Evolutionary conservation across 2,888 invertebrate species (phyloP).

Genomic region (Drosophila infuscata): DNA sequence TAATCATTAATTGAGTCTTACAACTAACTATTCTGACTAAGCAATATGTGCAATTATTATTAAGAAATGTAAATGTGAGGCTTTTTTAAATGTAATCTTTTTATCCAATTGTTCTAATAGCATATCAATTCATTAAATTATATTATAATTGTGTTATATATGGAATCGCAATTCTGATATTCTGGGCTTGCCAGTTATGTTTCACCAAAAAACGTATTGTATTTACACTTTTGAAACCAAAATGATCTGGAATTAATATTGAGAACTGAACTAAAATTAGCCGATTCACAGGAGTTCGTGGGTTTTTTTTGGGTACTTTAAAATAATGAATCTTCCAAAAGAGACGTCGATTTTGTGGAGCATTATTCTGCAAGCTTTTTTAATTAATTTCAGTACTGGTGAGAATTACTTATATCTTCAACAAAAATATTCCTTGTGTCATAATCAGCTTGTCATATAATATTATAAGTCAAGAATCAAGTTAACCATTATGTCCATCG

Average conservation of each 20-base stretch:
- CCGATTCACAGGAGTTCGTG: neutral
- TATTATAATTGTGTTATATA: neutral
- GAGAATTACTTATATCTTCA: neutral
- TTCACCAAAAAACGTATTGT: neutral
- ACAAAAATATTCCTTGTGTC: neutral
- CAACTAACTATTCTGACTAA: constrained; percentile 5
- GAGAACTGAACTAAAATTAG: neutral
- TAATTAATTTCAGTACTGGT: neutral
- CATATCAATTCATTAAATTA: neutral
- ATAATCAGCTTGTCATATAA: neutral
- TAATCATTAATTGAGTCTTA: constrained; percentile 15
- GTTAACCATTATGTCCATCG: neutral
- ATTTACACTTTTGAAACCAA: neutral
- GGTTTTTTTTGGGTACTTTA: neutral
- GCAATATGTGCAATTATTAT: neutral
- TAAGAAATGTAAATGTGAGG: neutral
- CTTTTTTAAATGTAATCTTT: neutral
- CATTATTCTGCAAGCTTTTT: no score
- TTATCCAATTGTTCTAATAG: neutral
- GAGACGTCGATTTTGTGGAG: no score
- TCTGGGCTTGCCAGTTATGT: neutral
- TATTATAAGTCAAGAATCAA: neutral
- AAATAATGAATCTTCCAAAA: neutral
- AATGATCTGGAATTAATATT: neutral
- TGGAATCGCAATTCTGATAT: neutral